Conservation (phyloP, 2,797 vertebrate genomes). For the Lacerta agilis region DNA sequence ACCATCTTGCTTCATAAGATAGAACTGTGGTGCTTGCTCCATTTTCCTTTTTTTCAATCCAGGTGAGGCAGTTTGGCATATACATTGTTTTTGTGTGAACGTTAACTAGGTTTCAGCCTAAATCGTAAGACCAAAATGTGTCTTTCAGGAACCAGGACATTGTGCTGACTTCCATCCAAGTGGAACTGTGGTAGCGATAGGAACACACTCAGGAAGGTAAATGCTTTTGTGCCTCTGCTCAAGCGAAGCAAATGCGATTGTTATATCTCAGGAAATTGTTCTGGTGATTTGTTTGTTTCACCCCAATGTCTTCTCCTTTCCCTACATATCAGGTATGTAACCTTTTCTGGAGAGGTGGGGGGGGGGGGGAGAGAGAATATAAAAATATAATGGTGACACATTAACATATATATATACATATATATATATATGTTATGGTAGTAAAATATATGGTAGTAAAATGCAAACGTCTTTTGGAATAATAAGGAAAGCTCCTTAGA, state of each 20-base stretch:
- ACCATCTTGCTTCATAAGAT: background rate
- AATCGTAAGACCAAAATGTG: slow-evolving; percentile 28
- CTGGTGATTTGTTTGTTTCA: background rate
- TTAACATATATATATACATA: background rate
- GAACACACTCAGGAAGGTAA: slow-evolving; percentile 97
- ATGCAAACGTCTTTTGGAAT: background rate
- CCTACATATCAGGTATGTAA: background rate
- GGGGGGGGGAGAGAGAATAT: background rate
- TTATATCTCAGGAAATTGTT: background rate
- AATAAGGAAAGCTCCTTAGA: background rate
- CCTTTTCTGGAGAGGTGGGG: background rate
- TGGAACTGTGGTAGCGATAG: slow-evolving; percentile 93
- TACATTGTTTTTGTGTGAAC: background rate
- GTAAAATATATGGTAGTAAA: background rate
- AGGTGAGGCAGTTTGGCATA: background rate
- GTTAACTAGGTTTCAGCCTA: fast-evolving
- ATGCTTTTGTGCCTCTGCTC: slow-evolving; percentile 20
- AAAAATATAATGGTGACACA: background rate
- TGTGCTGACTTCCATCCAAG: slow-evolving; percentile 98
- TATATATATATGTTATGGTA: background rate
- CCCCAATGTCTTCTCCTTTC: background rate
- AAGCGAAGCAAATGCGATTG: background rate
- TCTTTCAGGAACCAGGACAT: slow-evolving; percentile 92
- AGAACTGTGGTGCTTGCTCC: background rate
- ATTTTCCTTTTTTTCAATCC: background rate